Conservation (phyloP, 2,113 vertebrate species). For the Centropus bengalensis region DNA sequence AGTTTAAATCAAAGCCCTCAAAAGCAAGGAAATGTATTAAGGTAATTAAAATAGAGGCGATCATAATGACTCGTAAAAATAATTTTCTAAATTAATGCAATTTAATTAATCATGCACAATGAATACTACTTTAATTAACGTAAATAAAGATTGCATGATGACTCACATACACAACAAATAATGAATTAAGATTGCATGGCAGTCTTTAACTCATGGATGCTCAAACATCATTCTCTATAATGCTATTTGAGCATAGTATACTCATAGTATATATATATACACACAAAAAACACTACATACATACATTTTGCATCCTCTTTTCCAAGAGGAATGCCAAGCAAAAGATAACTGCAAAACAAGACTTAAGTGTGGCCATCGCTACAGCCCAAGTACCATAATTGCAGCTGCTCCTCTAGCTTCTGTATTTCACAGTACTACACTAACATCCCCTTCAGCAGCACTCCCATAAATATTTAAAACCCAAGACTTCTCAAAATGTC, state of each 20-base stretch:
- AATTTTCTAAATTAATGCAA: slow-evolving; percentile 39
- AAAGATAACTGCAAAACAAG: background rate
- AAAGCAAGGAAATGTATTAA: background rate
- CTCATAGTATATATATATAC: no score
- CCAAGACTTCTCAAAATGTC: background rate
- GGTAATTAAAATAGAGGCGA: background rate
- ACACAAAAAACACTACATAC: background rate
- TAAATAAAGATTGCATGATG: background rate
- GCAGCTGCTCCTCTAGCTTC: background rate
- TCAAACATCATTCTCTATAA: background rate
- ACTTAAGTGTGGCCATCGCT: background rate
- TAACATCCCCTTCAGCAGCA: background rate
- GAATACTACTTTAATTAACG: background rate
- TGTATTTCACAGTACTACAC: background rate
- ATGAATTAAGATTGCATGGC: background rate
- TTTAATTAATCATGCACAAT: background rate
- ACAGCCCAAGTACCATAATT: background rate
- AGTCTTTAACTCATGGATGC: background rate
- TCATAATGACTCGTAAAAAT: slow-evolving; percentile 19
- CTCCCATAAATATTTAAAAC: slow-evolving; percentile 1
- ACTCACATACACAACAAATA: background rate
- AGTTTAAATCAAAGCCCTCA: background rate
- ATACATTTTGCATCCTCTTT: background rate
- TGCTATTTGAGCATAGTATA: background rate
- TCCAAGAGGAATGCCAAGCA: background rate